These are phyloP conservation scores for Macrotrachela quadricornifera DNA, from an alignment of 1,140 invertebrate species.

Conservation along the genomic window DNA sequence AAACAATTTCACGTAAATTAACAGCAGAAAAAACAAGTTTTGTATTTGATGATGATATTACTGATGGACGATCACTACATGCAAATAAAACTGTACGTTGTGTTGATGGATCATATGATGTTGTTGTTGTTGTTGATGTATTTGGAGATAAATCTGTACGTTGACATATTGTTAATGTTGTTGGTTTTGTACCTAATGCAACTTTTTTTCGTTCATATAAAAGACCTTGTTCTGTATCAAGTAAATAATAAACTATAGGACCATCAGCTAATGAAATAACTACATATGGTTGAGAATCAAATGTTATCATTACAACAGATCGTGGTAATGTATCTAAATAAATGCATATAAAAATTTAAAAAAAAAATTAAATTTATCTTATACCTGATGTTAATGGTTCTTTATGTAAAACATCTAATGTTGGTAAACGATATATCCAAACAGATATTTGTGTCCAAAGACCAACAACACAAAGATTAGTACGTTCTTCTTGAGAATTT, in stretches of 20 bases:
- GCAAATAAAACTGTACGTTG: slow-evolving; percentile 78
- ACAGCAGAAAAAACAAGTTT: slow-evolving; percentile 98
- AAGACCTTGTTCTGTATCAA: slow-evolving; percentile 13
- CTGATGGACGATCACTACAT: slow-evolving; percentile 87
- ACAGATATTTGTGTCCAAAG: slow-evolving; percentile 93
- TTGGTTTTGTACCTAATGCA: slow-evolving; percentile 86
- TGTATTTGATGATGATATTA: slow-evolving; percentile 95
- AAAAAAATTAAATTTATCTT: slow-evolving; percentile 43
- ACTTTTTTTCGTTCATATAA: slow-evolving; percentile 36
- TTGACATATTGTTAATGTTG: slow-evolving; percentile 61
- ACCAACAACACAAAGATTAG: slow-evolving; percentile 65
- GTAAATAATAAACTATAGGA: slow-evolving; percentile 1
- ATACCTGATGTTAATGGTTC: slow-evolving; percentile 48
- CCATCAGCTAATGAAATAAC: slow-evolving; percentile 4
- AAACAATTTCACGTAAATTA: slow-evolving; percentile 86
- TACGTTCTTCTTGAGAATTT: slow-evolving; percentile 33
- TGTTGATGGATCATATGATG: slow-evolving; percentile 51
- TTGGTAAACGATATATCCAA: slow-evolving; percentile 53
- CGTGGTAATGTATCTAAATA: not conserved
- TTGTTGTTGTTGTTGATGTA: too few species aligned
- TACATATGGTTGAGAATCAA: not conserved
- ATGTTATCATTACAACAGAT: not conserved
- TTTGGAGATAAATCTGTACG: not conserved
- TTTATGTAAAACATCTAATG: slow-evolving; percentile 41
- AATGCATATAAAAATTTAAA: not conserved